phyloP scores from a whole-genome alignment of 2,888 invertebrate species.

The Tinea trinotella region DNA sequence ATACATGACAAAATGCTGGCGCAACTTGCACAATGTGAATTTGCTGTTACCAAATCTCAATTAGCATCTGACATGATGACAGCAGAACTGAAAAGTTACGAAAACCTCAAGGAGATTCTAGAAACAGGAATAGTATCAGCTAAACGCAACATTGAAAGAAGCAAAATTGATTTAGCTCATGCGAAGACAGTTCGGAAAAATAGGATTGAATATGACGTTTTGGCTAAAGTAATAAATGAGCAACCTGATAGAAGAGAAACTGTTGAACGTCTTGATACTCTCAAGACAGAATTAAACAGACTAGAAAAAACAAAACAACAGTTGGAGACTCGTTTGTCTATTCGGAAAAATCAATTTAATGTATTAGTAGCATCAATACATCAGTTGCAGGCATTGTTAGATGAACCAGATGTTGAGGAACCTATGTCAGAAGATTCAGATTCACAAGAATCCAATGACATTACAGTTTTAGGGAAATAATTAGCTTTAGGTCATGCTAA shows the following conservation, averaged over 20 bases:
- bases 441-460: too few species aligned
- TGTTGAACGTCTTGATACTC: conserved; percentile 75
- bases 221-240: conserved; percentile 91
- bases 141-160: conserved; percentile 84
- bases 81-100: conserved; percentile 88
- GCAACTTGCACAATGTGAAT: conserved; percentile 89
- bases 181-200: conserved; percentile 92
- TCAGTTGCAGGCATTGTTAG: conserved; percentile 84
- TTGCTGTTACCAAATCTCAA: conserved; percentile 87
- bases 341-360: conserved; percentile 91
- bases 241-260: conserved; percentile 92
- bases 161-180: conserved; percentile 83
- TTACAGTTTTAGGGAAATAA: too few species aligned
- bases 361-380: conserved; percentile 90
- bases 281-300: conserved; percentile 81
- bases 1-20: conserved; percentile 86
- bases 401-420: conserved; percentile 76
- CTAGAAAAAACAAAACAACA: conserved; percentile 80
- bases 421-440: conserved; percentile 46
- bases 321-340: conserved; percentile 82
- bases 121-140: conserved; percentile 85
- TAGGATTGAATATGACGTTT: conserved; percentile 91
- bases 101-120: conserved; percentile 81
- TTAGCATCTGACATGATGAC: conserved; percentile 85
- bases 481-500: too few species aligned